Percentiles rank a stretch among this genome's conserved stretches.
Conservation (phyloP, 2,888 invertebrate species). For the Erannis defoliaria region DNA sequence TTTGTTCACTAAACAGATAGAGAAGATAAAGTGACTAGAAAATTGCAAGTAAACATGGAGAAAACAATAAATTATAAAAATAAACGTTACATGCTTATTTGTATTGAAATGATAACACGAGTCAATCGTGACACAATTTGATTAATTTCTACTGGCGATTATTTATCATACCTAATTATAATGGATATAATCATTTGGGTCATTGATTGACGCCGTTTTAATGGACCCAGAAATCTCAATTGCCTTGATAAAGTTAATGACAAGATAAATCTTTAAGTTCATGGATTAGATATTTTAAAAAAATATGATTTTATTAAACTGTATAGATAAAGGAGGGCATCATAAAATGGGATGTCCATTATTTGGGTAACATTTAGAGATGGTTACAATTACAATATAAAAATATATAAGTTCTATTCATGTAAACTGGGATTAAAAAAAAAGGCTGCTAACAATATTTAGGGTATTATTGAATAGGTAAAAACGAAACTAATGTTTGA, state of each 20-base stretch:
- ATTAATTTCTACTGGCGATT: constrained; percentile 17
- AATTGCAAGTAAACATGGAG: too few species aligned
- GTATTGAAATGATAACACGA: constrained; percentile 8
- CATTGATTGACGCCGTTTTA: constrained; percentile 5
- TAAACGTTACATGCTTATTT: background rate
- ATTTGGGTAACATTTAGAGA: too few species aligned
- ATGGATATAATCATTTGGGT: constrained; percentile 16
- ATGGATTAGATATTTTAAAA: constrained; percentile 22
- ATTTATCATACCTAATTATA: constrained; percentile 7
- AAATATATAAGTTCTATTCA: too few species aligned
- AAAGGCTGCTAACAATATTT: too few species aligned
- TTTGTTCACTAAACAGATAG: too few species aligned
- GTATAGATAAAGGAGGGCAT: background rate
- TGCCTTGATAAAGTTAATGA: constrained; percentile 29
- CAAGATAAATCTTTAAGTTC: constrained; percentile 31
- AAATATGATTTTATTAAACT: background rate
- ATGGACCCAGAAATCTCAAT: constrained; percentile 30
- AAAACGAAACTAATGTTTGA: too few species aligned
- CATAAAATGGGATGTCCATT: too few species aligned
- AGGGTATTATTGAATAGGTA: too few species aligned
- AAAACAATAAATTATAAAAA: background rate
- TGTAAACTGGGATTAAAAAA: too few species aligned
- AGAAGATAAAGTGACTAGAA: too few species aligned
- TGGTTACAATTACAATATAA: too few species aligned
- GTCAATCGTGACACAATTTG: constrained; percentile 18